These are phyloP conservation scores for Hypolimnas misippus DNA, from an alignment of 2,888 invertebrate species.

Conservation along the genomic window DNA sequence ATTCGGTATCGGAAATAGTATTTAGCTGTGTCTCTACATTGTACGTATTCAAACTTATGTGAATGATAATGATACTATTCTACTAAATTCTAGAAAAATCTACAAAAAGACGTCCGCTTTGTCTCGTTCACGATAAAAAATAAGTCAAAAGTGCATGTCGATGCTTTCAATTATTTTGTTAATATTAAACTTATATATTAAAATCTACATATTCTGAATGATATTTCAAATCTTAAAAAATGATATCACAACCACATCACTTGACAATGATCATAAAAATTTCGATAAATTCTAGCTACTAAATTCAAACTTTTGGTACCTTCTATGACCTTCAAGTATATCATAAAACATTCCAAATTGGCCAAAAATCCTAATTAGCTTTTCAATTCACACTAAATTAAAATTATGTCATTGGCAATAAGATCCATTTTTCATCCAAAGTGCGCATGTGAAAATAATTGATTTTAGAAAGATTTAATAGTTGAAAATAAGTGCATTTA, in stretches of 20 bases:
- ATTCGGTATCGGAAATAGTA: no score
- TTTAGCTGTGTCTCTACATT: slow-evolving; percentile 18
- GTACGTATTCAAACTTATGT: slow-evolving; percentile 1
- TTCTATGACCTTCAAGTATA: neutral
- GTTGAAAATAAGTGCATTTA: no score
- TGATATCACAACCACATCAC: slow-evolving; percentile 51
- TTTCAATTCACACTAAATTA: neutral
- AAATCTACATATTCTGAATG: neutral
- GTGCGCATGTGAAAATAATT: neutral
- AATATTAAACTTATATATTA: slow-evolving; percentile 17
- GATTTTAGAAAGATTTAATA: no score
- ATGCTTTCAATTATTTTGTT: slow-evolving; percentile 35
- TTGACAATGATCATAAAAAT: slow-evolving; percentile 46
- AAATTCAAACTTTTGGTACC: slow-evolving; percentile 11
- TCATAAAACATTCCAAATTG: neutral
- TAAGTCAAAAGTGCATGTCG: slow-evolving; percentile 22
- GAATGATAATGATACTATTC: slow-evolving; percentile 16
- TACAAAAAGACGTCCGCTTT: neutral
- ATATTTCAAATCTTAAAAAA: neutral
- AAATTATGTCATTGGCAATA: neutral
- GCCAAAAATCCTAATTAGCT: neutral
- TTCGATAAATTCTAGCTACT: slow-evolving; percentile 32
- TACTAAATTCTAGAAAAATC: neutral
- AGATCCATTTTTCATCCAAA: neutral
- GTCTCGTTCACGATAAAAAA: neutral